Base-by-base conservation (phyloP, 2,797 vertebrate species). In the Poeciliopsis infans region DNA sequence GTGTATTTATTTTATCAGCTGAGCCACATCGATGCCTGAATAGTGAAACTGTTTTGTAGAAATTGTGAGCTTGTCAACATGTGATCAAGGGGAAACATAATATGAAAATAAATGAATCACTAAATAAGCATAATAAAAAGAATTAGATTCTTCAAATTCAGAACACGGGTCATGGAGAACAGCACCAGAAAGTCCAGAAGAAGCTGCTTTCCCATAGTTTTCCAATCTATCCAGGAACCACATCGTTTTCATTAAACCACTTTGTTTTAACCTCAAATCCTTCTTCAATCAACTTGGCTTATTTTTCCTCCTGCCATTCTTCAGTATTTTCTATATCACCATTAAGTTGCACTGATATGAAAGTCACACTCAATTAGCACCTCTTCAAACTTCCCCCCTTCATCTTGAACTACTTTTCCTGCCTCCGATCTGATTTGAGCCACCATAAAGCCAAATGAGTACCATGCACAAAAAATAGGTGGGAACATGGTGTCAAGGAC, bases 391-490 rank as follows among this genome's bases (percentile, higher is more conserved):
- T 76, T 79, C 79, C 85, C 23, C 69, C 76, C 10, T 33, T 88
- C 94, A 93, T 92, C 93, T 93, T 95, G 92, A 93, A 94, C 79
- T 85, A 75, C 89, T 94, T 94, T 92, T 31, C 46, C 78, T 71
- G 51, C 66, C 69, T 55, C 69, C 43, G 77, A 51, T 79, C 79
- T 83, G 75, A 46, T 83, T 74, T 12, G 78, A 87, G 64, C 72
- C 7, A 84, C 81, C 87, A 91, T 80, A 90, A 83, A 87, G 79
- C 91, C 86, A 94, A 93, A 92, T 87, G 81, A 92, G 84, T 80
- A 91, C 79, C 92, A 89, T 88, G 85, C 86, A 90, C 84, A 84
- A 57, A 79, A 82, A 81, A 79, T 8, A 53, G 3, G 81, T 72
- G 83, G 89, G 84, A 90, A 90, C 36, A 23, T 41, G 64, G 64